Evolutionary conservation across 2,113 vertebrate genomes (phyloP).

Genomic region (Hyperoodon ampullatus): DNA sequence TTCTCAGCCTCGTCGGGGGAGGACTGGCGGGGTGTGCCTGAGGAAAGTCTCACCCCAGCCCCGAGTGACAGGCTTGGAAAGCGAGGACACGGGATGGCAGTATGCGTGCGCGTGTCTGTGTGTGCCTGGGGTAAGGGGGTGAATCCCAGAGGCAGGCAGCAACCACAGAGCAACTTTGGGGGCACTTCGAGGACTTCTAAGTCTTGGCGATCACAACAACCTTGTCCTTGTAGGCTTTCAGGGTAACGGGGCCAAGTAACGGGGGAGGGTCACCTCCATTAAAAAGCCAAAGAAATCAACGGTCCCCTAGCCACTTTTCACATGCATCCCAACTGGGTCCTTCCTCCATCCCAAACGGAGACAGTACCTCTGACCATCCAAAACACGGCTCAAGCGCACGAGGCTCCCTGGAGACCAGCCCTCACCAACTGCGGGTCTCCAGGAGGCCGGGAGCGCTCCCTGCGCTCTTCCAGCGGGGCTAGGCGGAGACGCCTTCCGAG

Average conservation of each 20-base stretch:
- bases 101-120: not conserved
- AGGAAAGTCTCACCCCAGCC: constrained; percentile 17
- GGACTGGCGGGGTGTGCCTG: not conserved
- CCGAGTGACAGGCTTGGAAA: not conserved
- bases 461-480: not conserved
- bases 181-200: constrained; percentile 62
- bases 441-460: not conserved
- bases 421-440: not conserved
- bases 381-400: not conserved
- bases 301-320: not conserved
- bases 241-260: not conserved
- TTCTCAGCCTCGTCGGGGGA: constrained; percentile 62
- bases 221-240: not conserved
- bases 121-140: not conserved
- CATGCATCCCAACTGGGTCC: not conserved
- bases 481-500: not conserved
- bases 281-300: constrained; percentile 38
- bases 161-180: constrained; percentile 67
- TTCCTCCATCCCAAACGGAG: not conserved
- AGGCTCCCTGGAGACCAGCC: not conserved
- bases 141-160: constrained; percentile 59
- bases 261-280: not conserved
- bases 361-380: not conserved
- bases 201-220: not conserved
- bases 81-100: not conserved